A percentile compares a stretch with the other conserved stretches of the same genome.
These are phyloP conservation scores for Rostratula benghalensis DNA, from an alignment of 2,113 vertebrate species.

Conservation along the genomic window DNA sequence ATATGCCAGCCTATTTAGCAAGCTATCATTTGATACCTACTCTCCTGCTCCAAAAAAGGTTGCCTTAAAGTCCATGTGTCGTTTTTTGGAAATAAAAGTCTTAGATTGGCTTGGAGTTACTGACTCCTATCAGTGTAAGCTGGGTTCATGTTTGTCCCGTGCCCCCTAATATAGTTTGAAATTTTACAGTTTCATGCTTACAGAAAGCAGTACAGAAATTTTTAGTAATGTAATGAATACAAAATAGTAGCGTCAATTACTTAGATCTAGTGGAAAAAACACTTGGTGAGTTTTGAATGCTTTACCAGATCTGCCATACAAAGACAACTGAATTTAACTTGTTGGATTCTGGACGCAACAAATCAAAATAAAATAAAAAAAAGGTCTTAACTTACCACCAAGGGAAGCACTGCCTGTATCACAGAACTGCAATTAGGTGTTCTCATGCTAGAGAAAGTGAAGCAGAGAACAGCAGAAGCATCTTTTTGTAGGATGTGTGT, in stretches of 20 bases:
- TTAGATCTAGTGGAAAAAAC: neutral
- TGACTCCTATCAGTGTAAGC: neutral
- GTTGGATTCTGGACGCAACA: neutral
- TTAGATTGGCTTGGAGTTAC: neutral
- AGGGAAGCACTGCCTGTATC: neutral
- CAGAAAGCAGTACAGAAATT: neutral
- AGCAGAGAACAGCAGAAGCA: neutral
- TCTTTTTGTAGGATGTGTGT: neutral
- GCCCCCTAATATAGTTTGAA: neutral
- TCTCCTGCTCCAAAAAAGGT: neutral
- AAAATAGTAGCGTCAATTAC: neutral
- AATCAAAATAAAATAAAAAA: neutral
- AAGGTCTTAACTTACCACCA: neutral
- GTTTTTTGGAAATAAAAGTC: neutral
- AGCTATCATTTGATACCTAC: neutral
- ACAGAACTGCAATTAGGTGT: neutral
- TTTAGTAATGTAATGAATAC: neutral
- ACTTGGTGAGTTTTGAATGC: neutral
- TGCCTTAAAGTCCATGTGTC: neutral
- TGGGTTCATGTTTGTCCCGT: neutral
- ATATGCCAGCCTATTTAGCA: neutral
- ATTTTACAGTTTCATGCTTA: neutral
- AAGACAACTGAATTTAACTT: neutral
- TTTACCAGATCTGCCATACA: neutral
- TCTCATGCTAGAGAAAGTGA: neutral